phyloP scores from a whole-genome alignment of 1,140 invertebrate genomes.

The Linepithema humile region DNA sequence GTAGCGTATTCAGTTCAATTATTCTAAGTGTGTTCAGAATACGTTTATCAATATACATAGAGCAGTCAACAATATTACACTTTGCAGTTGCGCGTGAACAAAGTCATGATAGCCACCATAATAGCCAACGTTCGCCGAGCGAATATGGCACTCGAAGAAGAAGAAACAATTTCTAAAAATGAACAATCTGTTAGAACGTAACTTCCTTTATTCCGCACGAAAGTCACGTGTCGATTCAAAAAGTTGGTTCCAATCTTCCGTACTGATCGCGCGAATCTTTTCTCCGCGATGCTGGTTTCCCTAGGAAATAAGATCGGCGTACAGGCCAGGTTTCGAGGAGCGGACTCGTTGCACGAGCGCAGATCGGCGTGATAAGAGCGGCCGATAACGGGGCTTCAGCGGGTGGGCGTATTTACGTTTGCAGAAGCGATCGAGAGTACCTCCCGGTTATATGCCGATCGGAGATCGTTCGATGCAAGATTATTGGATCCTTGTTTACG shows the following conservation, averaged over 20 bases:
- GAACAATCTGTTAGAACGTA: neutral
- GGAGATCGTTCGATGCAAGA: slow-evolving; percentile 56
- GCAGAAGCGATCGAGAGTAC: slow-evolving; percentile 65
- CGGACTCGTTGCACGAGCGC: slow-evolving; percentile 58
- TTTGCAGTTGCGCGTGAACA: too few relatives aligned
- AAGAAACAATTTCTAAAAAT: too few relatives aligned
- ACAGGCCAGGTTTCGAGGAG: slow-evolving; percentile 51
- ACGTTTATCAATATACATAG: too few relatives aligned
- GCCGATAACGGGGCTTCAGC: slow-evolving; percentile 66
- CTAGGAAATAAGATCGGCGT: slow-evolving; percentile 58
- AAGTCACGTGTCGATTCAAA: neutral
- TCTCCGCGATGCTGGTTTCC: slow-evolving; percentile 35
- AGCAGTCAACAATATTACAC: too few relatives aligned
- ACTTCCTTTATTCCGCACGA: neutral
- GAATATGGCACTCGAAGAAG: too few relatives aligned
- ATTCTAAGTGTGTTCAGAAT: too few relatives aligned
- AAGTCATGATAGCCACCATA: too few relatives aligned
- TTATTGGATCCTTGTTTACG: slow-evolving; percentile 51
- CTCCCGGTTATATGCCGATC: slow-evolving; percentile 73
- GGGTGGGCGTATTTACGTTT: slow-evolving; percentile 68
- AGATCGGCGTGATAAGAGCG: slow-evolving; percentile 64
- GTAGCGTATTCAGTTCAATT: too few relatives aligned
- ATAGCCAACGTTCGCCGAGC: too few relatives aligned
- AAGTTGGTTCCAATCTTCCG: neutral
- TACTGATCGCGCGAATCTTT: slow-evolving; percentile 7